Conservation (phyloP, 2,888 invertebrate species). For the Lycaena phlaeas region DNA sequence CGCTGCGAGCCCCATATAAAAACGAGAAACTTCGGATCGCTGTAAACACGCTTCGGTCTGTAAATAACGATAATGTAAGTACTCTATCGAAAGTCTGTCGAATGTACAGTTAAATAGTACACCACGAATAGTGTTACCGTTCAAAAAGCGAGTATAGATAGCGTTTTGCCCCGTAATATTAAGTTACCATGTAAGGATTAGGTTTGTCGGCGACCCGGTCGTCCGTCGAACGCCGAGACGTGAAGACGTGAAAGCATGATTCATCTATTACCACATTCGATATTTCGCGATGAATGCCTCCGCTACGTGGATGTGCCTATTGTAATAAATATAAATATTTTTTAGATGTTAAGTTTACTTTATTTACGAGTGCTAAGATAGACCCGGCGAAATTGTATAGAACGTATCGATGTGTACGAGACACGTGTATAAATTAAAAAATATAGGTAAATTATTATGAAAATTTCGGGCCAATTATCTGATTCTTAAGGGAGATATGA, state of each 20-base stretch:
- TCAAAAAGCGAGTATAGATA: conserved; percentile 52
- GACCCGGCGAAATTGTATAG: conserved; percentile 50
- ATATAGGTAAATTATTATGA: conserved; percentile 27
- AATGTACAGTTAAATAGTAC: conserved; percentile 45
- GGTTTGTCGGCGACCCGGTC: conserved; percentile 53
- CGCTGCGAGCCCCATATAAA: conserved; percentile 31
- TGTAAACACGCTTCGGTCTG: conserved; percentile 65
- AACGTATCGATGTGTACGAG: conserved; percentile 52
- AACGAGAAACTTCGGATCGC: conserved; percentile 45
- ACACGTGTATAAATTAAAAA: conserved; percentile 27
- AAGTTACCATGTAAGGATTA: conserved; percentile 72
- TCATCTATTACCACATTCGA: conserved; percentile 62
- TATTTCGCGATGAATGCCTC: conserved; percentile 72
- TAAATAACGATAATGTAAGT: conserved; percentile 53
- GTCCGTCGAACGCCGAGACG: conserved; percentile 54
- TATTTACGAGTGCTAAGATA: conserved; percentile 59
- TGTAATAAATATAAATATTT: conserved; percentile 57
- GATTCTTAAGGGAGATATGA: conserved; percentile 27
- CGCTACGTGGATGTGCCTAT: conserved; percentile 56
- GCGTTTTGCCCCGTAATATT: conserved; percentile 68
- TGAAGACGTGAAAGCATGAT: conserved; percentile 59
- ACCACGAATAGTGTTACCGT: conserved; percentile 61
- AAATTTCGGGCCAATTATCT: conserved; percentile 16
- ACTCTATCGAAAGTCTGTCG: conserved; percentile 41
- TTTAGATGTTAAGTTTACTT: conserved; percentile 66